These are phyloP conservation scores for Hirtodrosophila trivittata DNA, from an alignment of 2,888 invertebrate genomes.

Conservation along the genomic window DNA sequence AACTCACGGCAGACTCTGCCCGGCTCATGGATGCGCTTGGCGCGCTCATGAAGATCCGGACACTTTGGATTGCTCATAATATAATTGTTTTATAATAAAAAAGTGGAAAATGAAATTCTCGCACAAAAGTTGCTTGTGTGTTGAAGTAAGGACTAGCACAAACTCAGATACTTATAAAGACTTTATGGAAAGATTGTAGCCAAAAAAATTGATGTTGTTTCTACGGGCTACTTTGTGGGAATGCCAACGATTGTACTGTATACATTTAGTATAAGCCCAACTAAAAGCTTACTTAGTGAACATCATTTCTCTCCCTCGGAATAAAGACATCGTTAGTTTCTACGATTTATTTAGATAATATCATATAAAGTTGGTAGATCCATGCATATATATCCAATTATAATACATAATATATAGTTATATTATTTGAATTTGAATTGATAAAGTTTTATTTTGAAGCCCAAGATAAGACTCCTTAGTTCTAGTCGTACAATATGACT, in stretches of 20 bases:
- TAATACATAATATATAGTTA: too few relatives aligned
- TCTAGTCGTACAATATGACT: too few relatives aligned
- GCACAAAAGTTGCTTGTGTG: constrained; percentile 7
- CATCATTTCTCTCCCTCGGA: too few relatives aligned
- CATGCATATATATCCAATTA: too few relatives aligned
- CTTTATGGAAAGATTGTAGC: constrained; percentile 33
- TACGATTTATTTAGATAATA: too few relatives aligned
- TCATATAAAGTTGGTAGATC: too few relatives aligned
- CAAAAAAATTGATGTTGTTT: constrained; percentile 46
- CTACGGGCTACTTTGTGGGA: constrained; percentile 55
- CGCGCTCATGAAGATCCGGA: constrained; percentile 56
- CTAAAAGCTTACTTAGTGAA: constrained; percentile 9
- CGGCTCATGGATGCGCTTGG: constrained; percentile 52
- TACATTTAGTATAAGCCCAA: constrained; percentile 23
- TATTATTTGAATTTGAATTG: too few relatives aligned
- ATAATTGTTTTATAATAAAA: not conserved
- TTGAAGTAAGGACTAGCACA: constrained; percentile 19
- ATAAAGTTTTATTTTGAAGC: too few relatives aligned
- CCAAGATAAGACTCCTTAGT: too few relatives aligned
- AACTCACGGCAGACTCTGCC: constrained; percentile 66
- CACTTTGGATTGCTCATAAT: constrained; percentile 46
- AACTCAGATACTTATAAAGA: constrained; percentile 21
- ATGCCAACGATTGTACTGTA: constrained; percentile 35
- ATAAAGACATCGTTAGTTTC: too few relatives aligned
- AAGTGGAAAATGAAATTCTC: not conserved